A percentile compares a stretch with the other conserved stretches of the same genome.
phyloP scores from a whole-genome alignment of 2,113 vertebrate genomes.

The Lanius collurio region DNA sequence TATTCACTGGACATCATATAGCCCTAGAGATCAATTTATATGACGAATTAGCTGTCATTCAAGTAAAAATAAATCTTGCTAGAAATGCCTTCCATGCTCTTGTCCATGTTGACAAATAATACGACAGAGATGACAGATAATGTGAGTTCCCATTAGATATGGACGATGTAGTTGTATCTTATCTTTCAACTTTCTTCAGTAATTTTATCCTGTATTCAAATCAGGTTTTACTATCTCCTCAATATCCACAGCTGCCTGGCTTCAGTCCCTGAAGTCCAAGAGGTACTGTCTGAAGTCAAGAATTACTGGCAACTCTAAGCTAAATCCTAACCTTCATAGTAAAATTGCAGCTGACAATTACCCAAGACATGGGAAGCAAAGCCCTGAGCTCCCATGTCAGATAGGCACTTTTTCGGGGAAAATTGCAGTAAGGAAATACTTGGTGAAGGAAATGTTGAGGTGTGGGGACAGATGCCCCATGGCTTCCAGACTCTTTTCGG shows the following conservation, averaged over 20 bases:
- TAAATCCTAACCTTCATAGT: background rate
- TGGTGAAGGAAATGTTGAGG: background rate
- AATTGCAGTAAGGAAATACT: background rate
- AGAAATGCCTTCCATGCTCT: background rate
- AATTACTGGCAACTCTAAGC: background rate
- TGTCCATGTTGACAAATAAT: slow-evolving; percentile 21
- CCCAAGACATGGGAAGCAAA: background rate
- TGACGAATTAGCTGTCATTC: slow-evolving; percentile 14
- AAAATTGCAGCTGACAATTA: background rate
- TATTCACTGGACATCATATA: background rate
- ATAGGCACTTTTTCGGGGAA: background rate
- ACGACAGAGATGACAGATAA: background rate
- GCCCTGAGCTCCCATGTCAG: background rate
- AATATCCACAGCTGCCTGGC: background rate
- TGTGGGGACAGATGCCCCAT: background rate
- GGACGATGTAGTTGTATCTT: background rate
- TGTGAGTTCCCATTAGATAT: background rate
- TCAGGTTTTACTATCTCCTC: background rate
- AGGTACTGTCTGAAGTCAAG: background rate
- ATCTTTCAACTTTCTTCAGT: background rate
- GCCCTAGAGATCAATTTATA: slow-evolving; percentile 10
- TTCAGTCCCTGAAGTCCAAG: background rate
- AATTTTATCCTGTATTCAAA: background rate
- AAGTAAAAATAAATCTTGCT: slow-evolving; percentile 7
- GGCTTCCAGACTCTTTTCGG: background rate